phyloP scores from a whole-genome alignment of 2,797 vertebrate species.

The Euthynnus affinis region DNA sequence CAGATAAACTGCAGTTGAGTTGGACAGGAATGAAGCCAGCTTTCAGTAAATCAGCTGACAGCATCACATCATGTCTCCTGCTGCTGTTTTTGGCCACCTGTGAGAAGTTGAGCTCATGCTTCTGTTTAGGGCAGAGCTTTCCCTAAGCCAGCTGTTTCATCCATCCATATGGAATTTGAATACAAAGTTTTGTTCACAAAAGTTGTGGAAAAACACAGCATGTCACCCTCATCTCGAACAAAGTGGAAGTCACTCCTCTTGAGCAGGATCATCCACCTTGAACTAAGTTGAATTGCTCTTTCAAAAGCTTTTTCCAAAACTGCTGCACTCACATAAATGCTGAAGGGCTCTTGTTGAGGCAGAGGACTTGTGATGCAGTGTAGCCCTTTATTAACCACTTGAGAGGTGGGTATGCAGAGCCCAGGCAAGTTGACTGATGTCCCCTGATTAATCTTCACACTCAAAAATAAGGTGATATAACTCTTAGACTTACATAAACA shows the following conservation, averaged over 20 bases:
- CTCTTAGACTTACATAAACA: not conserved
- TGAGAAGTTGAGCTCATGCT: slow-evolving; percentile 13
- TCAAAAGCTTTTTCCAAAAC: slow-evolving; percentile 38
- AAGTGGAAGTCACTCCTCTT: slow-evolving; percentile 36
- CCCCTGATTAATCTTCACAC: slow-evolving; percentile 6
- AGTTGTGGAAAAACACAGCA: slow-evolving; percentile 22
- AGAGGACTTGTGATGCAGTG: not conserved
- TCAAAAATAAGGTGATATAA: slow-evolving; percentile 1
- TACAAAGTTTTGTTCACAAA: slow-evolving; percentile 23
- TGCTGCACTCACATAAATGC: slow-evolving; percentile 16
- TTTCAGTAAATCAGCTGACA: slow-evolving; percentile 6
- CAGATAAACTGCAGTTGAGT: slow-evolving; percentile 10
- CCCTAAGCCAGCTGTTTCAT: slow-evolving; percentile 41
- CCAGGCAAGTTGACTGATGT: not conserved
- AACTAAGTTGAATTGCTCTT: slow-evolving; percentile 22
- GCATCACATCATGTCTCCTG: slow-evolving; percentile 34
- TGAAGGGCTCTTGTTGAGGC: slow-evolving; percentile 32
- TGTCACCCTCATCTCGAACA: slow-evolving; percentile 23
- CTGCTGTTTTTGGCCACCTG: slow-evolving; percentile 31
- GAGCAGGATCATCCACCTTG: slow-evolving; percentile 45
- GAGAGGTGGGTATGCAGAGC: not conserved
- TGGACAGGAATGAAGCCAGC: slow-evolving; percentile 17
- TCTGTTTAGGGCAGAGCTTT: slow-evolving; percentile 34
- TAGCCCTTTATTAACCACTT: slow-evolving; percentile 28
- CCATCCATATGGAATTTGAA: slow-evolving; percentile 27